Conservation (phyloP, 2,113 vertebrate species). For the Triplophysa dalaica region DNA sequence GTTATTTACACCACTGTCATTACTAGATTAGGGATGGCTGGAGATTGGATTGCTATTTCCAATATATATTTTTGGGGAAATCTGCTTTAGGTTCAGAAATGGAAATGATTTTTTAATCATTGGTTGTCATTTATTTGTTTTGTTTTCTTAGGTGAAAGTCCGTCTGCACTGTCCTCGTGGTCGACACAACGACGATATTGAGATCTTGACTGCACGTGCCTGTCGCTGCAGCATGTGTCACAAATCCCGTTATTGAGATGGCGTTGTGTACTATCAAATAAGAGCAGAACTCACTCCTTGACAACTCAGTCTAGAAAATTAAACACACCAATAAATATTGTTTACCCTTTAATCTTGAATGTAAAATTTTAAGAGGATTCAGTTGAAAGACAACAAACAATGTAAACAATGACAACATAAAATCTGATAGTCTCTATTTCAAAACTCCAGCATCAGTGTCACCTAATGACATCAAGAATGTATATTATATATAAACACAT, state of each 20-base stretch:
- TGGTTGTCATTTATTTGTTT: neutral
- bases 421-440: slow-evolving; percentile 12
- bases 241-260: slow-evolving; percentile 80
- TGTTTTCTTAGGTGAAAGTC: slow-evolving; percentile 77
- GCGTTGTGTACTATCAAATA: neutral
- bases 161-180: slow-evolving; percentile 76
- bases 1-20: too few species aligned
- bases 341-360: neutral
- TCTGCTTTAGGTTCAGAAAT: neutral
- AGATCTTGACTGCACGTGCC: slow-evolving; percentile 79
- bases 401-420: neutral
- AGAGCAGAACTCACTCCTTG: neutral
- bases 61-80: neutral
- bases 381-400: neutral
- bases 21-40: too few species aligned
- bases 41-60: too few species aligned
- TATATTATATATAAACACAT: slow-evolving; percentile 10
- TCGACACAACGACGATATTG: slow-evolving; percentile 73
- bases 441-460: slow-evolving; percentile 9
- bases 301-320: neutral
- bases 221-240: slow-evolving; percentile 88
- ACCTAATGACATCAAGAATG: slow-evolving; percentile 36
- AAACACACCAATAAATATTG: neutral
- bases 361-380: neutral
- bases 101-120: neutral